Base-by-base conservation (phyloP, 2,113 vertebrate species). In the Cisticola juncidis region DNA sequence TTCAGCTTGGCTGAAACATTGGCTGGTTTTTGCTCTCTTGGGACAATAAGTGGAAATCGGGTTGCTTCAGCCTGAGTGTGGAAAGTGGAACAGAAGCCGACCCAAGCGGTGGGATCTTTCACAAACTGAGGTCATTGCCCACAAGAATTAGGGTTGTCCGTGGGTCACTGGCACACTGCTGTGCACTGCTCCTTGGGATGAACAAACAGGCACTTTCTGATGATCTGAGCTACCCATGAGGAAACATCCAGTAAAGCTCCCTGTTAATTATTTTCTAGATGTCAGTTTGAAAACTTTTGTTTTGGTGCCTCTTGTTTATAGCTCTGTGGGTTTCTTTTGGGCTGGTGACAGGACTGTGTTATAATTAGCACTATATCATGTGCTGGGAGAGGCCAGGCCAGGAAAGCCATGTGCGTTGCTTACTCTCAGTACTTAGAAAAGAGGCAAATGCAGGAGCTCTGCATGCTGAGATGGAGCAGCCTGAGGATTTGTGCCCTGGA, bases 261-360 rank as follows among this genome's bases (percentile, higher is more conserved):
- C 51, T 40, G 72, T 70, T 86, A 84, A 84, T 56, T 47, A 50
- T 81, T 91, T 79, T 57, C 74, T 66, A 51, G 22, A 54, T 74
- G 25, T 33, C 48, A 45, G 18, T 48, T 90, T 78, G 60, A 18
- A 44, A 47, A 31, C 21, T 50, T 26, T 4, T 60, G 18, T 38
- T 83, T 86, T 3, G 0, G 35, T 68, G 26, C 28, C 42, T 86
- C 28, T 74, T 87, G 77, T 71, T 94, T 86, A 90, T 24, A 71
- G 38, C 44, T 71, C 47, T 66, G 3, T 14, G 11, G 5, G 23
- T 47, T 77, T 83, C 12, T 79, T 78, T 68, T 10, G 25, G 44
- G 60, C 35, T 90, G 60, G 33, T 47, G 58, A 28, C 76, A 85
- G 69, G 35, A 56, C 22, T 69, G 50, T 57, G 36, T 53, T 72